Percentiles rank a stretch among this genome's conserved stretches.
Evolutionary conservation across 2,797 vertebrate genomes (phyloP).

Genomic region (Alosa sapidissima): DNA sequence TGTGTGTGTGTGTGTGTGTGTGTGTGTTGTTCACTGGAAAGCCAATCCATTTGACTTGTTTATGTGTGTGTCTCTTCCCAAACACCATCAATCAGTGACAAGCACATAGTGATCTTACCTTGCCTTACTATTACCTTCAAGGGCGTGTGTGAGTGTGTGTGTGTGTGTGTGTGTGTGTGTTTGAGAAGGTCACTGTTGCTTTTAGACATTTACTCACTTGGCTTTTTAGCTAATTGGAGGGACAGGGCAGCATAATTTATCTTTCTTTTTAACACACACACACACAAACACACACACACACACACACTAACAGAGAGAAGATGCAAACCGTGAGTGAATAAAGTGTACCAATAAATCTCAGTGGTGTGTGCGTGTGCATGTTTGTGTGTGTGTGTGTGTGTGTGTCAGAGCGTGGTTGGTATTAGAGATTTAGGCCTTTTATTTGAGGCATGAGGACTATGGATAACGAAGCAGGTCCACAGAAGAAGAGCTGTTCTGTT

Average conservation of each 20-base stretch:
- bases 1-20: neutral
- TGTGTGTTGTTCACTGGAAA: neutral
- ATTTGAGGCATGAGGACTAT: no score
- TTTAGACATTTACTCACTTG: neutral
- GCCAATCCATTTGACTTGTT: neutral
- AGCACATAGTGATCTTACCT: neutral
- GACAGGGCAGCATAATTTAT: constrained; percentile 1
- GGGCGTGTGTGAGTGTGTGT: constrained; percentile 13
- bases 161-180: neutral
- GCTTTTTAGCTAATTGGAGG: constrained; percentile 42
- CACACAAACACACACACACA: constrained; percentile 30
- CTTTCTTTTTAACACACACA: neutral
- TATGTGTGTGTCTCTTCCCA: neutral
- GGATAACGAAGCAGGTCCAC: no score
- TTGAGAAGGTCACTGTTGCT: constrained; percentile 26
- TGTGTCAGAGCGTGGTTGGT: no score
- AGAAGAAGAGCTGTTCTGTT: no score
- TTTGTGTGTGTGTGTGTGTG: no score
- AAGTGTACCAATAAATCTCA: no score
- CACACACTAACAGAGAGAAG: neutral
- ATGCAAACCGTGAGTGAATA: no score
- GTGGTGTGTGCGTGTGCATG: no score
- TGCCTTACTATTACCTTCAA: neutral
- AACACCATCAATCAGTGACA: neutral
- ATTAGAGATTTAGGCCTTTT: no score